A percentile compares a stretch with the other conserved stretches of the same genome.
These are phyloP conservation scores for Porphyrio hochstetteri DNA, from an alignment of 2,113 vertebrate genomes.

Conservation along the genomic window DNA sequence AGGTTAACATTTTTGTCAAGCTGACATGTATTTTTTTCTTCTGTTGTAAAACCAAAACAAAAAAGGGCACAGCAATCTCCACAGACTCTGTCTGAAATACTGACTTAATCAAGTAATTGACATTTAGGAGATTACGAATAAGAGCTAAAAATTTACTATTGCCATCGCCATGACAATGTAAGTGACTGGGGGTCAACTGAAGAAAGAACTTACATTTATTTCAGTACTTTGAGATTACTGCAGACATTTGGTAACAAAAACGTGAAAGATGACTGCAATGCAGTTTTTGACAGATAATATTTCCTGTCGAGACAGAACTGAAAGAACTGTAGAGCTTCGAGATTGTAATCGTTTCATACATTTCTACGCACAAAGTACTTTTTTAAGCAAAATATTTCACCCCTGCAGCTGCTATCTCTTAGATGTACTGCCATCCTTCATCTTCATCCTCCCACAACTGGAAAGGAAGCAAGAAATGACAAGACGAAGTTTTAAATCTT, in stretches of 20 bases:
- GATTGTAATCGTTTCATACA: constrained; percentile 8
- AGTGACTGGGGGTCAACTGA: background rate
- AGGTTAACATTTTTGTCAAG: background rate
- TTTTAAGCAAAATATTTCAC: constrained; percentile 63
- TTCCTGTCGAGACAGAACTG: constrained; percentile 35
- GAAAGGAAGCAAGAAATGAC: constrained; percentile 29
- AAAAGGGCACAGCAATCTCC: background rate
- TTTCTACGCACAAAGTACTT: constrained; percentile 34
- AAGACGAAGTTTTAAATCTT: constrained; percentile 17
- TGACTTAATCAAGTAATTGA: background rate
- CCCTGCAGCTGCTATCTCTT: constrained; percentile 53
- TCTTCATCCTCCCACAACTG: constrained; percentile 33
- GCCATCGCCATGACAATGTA: background rate
- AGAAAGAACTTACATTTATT: constrained; percentile 24
- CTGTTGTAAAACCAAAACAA: background rate
- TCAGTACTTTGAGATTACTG: background rate
- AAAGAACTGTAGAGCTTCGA: constrained; percentile 39
- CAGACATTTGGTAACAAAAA: constrained; percentile 23
- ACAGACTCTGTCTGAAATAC: background rate
- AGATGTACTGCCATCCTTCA: constrained; percentile 48
- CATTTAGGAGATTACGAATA: background rate
- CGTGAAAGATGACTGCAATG: background rate
- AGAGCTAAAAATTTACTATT: background rate
- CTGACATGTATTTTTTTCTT: background rate
- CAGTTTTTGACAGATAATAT: constrained; percentile 40